These are phyloP conservation scores for Alsophila aescularia DNA, from an alignment of 2,888 invertebrate species.

Conservation along the genomic window DNA sequence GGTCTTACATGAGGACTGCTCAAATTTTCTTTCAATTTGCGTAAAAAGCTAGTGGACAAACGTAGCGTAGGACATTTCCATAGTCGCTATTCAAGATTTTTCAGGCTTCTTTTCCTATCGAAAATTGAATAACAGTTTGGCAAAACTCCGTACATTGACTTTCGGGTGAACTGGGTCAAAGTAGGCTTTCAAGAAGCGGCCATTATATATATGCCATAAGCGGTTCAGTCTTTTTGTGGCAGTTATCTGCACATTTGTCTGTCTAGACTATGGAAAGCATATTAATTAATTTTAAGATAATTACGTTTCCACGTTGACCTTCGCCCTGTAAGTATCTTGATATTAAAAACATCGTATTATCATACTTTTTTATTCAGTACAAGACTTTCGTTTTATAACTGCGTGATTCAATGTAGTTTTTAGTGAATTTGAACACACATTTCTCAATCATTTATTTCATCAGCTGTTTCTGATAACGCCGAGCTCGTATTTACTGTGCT, in stretches of 20 bases:
- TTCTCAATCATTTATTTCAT: slow-evolving; percentile 6
- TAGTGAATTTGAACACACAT: background rate
- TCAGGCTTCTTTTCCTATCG: background rate
- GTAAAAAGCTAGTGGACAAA: background rate
- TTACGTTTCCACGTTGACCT: slow-evolving; percentile 10
- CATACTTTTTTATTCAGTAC: too few species aligned
- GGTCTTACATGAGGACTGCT: background rate
- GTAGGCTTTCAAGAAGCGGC: background rate
- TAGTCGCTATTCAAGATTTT: slow-evolving; percentile 4
- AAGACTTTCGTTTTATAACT: too few species aligned
- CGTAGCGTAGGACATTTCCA: slow-evolving; percentile 3
- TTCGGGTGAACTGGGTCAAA: slow-evolving; percentile 11
- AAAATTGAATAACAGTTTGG: slow-evolving; percentile 15
- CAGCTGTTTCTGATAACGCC: slow-evolving; percentile 10
- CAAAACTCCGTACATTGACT: slow-evolving; percentile 11
- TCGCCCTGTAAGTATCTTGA: background rate
- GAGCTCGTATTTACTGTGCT: background rate
- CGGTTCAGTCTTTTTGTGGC: background rate
- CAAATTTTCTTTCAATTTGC: background rate
- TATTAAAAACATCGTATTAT: slow-evolving; percentile 1
- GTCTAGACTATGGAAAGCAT: slow-evolving; percentile 14
- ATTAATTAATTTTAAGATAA: slow-evolving; percentile 9
- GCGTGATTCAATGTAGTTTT: too few species aligned
- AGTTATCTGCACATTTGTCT: slow-evolving; percentile 2
- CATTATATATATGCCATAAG: background rate